These are phyloP conservation scores for Phalacrocorax pelagicus DNA, from an alignment of 2,113 vertebrate genomes.

Conservation along the genomic window DNA sequence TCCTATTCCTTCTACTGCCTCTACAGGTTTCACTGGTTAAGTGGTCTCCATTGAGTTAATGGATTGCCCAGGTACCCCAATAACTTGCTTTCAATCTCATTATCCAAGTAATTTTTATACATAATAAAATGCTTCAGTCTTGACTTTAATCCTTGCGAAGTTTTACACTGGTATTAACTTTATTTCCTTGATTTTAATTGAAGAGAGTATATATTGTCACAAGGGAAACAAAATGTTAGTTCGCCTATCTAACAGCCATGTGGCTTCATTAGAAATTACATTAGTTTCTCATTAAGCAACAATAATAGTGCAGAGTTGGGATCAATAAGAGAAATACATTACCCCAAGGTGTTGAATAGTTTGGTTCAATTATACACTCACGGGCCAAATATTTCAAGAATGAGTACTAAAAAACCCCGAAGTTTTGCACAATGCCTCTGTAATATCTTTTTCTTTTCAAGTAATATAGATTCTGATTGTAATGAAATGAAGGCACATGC, in stretches of 20 bases:
- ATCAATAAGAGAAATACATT: constrained; percentile 64
- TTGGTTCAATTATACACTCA: constrained; percentile 53
- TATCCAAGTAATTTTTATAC: constrained; percentile 35
- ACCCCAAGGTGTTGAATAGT: constrained; percentile 43
- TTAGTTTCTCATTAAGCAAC: constrained; percentile 73
- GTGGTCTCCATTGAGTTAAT: neutral
- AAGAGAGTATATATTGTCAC: constrained; percentile 49
- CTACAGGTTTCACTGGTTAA: neutral
- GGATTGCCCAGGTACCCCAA: neutral
- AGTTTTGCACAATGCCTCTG: neutral
- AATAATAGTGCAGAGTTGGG: constrained; percentile 59
- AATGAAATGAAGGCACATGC: neutral
- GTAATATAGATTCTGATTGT: neutral
- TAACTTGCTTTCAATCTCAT: constrained; percentile 16
- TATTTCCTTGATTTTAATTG: constrained; percentile 71
- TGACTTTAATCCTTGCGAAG: constrained; percentile 40
- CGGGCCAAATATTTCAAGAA: neutral
- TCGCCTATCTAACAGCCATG: constrained; percentile 51
- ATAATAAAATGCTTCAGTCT: constrained; percentile 46
- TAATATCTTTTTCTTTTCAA: neutral
- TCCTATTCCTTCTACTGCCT: neutral
- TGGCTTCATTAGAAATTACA: constrained; percentile 73
- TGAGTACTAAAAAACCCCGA: neutral
- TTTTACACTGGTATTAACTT: constrained; percentile 66
- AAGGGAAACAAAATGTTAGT: constrained; percentile 66